Evolutionary conservation across 2,888 invertebrate species (phyloP).

Genomic region (Drosophila melanosoma): DNA sequence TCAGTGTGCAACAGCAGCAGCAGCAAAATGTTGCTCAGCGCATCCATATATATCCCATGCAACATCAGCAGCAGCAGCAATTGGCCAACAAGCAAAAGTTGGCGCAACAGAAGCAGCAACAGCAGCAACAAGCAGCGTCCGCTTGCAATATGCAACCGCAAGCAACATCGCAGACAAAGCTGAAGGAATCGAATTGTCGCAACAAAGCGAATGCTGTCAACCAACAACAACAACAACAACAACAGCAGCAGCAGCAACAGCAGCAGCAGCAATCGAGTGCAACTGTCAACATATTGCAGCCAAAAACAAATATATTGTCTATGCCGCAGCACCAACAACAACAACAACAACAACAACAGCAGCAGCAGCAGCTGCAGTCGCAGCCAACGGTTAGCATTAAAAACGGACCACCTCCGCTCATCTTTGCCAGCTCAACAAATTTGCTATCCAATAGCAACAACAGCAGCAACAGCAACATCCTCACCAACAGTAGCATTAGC

Average conservation of each 20-base stretch:
- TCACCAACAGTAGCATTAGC: constrained; percentile 27
- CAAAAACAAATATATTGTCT: constrained; percentile 56
- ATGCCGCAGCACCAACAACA: constrained; percentile 54
- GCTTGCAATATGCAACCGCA: constrained; percentile 47
- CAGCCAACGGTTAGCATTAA: constrained; percentile 34
- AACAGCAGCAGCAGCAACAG: constrained; percentile 26
- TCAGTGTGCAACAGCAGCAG: constrained; percentile 77
- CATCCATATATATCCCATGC: constrained; percentile 83
- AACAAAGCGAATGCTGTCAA: constrained; percentile 33
- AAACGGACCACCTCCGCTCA: constrained; percentile 77
- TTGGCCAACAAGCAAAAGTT: constrained; percentile 43
- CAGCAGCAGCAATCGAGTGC: constrained; percentile 41
- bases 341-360: constrained; percentile 11
- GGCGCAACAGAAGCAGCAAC: constrained; percentile 59
- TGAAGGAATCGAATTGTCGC: constrained; percentile 46
- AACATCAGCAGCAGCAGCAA: constrained; percentile 75
- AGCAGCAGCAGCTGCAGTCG: constrained; percentile 35
- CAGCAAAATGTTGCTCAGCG: constrained; percentile 73
- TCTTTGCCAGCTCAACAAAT: constrained; percentile 64
- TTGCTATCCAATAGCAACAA: constrained; percentile 56
- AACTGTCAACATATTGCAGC: constrained; percentile 47
- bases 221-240: constrained; percentile 39
- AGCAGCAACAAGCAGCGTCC: constrained; percentile 51
- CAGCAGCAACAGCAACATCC: constrained; percentile 47
- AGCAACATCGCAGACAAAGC: constrained; percentile 31